Base-by-base conservation (phyloP, 2,888 invertebrate species). In the Macrophya alboannulata region DNA sequence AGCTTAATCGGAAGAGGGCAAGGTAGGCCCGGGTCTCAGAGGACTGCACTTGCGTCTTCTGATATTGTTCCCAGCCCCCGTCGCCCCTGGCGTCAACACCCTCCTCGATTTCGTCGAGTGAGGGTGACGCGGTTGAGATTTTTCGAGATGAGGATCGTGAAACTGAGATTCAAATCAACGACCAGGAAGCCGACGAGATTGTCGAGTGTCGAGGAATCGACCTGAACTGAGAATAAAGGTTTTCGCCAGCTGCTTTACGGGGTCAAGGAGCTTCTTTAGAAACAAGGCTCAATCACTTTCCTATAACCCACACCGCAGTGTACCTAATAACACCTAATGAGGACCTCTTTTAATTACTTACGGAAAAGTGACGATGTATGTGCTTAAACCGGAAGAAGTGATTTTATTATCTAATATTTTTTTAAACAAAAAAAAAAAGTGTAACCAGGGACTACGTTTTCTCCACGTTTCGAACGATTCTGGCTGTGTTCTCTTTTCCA, bases 1-100 rank as follows among this genome's bases (percentile, higher is more conserved):
- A 98, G 95, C 95, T 97, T 90, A 96, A 96, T 91, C 97, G 98
- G 94, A 98, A 97, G 92, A 96, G 97, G 93, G 96, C 96, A 90
- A 96, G 96, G 95, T 97, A 96, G 95, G 95, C 93, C 91, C 92
- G 94, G 91, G 90, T 92, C 86, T 92, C 93, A 90, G 93, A 93
- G 90, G 93, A 93, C 92, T 93, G 93, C 92, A 92, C 93, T 85
- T 93, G 93, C 92, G 93, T 93, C 92, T 93, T 93, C 91, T 93
- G 93, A 93, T 93, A 92, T 90, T 92, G 88, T 87, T 88, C 88
- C 87, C 87, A 86, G 45, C 72, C 87, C 85, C 62, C 89, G 84
- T 88, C 87, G 83, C 90, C 91, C 88, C 87, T 88, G 74, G 59
- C 82, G 88, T 48, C 82, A 25, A 68, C 86, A 5, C 17, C 84